These are phyloP conservation scores for Phragmatobia fuliginosa DNA, from an alignment of 2,888 invertebrate genomes.

Conservation along the genomic window DNA sequence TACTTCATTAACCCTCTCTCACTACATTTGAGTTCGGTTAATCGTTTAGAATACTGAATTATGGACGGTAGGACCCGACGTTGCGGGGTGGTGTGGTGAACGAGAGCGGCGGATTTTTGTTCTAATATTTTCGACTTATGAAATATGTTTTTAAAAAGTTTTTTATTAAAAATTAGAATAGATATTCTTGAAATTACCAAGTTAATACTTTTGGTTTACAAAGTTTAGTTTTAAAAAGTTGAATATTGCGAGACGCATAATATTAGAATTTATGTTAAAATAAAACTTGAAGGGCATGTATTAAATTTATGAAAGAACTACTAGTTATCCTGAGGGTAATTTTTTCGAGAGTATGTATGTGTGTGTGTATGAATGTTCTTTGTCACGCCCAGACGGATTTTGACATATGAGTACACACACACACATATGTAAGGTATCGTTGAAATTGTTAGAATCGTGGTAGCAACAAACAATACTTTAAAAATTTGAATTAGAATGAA, in stretches of 20 bases:
- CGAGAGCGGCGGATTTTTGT: conserved; percentile 22
- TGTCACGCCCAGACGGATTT: too few species aligned
- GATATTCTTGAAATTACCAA: not conserved
- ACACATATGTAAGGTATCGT: too few species aligned
- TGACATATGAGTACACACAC: too few species aligned
- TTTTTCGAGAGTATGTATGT: too few species aligned
- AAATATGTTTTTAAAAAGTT: not conserved
- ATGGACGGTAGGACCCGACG: conserved; percentile 58
- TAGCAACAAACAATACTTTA: too few species aligned
- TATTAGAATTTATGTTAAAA: not conserved
- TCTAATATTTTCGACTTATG: not conserved
- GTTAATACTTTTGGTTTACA: too few species aligned
- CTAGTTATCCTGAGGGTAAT: too few species aligned
- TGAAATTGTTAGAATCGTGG: too few species aligned
- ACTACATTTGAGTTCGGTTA: conserved; percentile 75
- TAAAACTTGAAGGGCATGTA: not conserved
- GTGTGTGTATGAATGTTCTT: too few species aligned
- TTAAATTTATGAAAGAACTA: too few species aligned
- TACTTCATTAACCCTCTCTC: conserved; percentile 75
- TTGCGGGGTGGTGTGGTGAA: conserved; percentile 16
- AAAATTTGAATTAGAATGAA: too few species aligned
- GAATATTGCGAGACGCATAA: not conserved
- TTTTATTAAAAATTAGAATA: not conserved
- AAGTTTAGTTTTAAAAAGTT: too few species aligned
- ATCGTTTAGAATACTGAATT: conserved; percentile 77